A percentile compares a stretch with the other conserved stretches of the same genome.
Conservation (phyloP, 2,888 invertebrate species). For the Spatulosminthurus flaviceps region DNA sequence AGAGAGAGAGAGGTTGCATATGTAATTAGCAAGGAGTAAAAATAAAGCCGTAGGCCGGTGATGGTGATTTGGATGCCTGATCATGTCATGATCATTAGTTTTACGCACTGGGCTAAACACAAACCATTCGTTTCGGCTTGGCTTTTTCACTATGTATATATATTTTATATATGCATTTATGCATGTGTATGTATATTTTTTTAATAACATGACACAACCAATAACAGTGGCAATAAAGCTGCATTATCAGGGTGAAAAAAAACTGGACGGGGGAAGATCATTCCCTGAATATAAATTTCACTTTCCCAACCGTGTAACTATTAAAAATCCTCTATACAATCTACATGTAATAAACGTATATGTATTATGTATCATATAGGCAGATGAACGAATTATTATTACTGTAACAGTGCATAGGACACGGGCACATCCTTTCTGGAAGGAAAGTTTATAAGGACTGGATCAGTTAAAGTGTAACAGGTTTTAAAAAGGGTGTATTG, state of each 20-base stretch:
- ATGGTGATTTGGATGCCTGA: conserved; percentile 18
- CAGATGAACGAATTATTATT: too few species aligned
- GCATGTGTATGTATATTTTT: background rate
- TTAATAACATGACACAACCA: conserved; percentile 14
- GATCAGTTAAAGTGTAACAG: background rate
- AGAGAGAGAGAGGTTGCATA: conserved; percentile 18
- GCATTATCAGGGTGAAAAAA: conserved; percentile 4
- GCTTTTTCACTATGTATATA: too few species aligned
- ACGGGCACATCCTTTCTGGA: background rate
- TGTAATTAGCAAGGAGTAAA: conserved; percentile 7
- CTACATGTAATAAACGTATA: too few species aligned
- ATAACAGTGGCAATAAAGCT: conserved; percentile 18
- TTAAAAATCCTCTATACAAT: too few species aligned
- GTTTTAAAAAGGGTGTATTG: background rate
- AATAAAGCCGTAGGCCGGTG: background rate
- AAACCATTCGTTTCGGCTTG: conserved; percentile 5
- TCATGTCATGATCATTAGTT: conserved; percentile 18
- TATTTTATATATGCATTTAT: background rate
- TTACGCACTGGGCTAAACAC: conserved; percentile 9
- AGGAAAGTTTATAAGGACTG: background rate
- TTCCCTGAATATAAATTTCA: conserved; percentile 7
- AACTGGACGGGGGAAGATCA: conserved; percentile 12
- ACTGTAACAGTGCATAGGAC: background rate
- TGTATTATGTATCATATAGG: too few species aligned
- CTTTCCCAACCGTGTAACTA: background rate